Evolutionary conservation across 2,888 invertebrate species (phyloP), one percentile per base, ranked within the genome.

Genomic region (Napeogenes sylphis): DNA sequence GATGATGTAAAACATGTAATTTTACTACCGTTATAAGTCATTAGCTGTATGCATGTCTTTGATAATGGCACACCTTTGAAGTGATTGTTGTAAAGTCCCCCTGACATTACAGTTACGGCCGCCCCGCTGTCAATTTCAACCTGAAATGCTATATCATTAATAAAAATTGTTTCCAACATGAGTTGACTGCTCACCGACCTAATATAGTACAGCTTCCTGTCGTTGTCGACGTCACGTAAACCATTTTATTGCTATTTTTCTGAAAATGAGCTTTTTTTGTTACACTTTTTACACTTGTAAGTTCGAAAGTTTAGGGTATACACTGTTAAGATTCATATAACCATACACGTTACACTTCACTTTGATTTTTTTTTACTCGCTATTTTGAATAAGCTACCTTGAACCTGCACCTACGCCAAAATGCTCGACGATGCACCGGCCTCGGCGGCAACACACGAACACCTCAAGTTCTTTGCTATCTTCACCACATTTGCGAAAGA

Each of bases 401-500:
- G 21, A 21, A 21, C 21, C 2, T 2, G 45, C 45, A 2, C 1
- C 6, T 45, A 12, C 8, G 45, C 8, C 45, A 45, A 1, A 12
- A 45, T 12, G 45, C 45, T 12, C 8, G 8, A 56, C 38, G 12
- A 56, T 58, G 53, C 21, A 21, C 56, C 45, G 45, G 60, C 61
- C 42, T 59, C 55, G 55, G 66, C 67, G 8, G 59, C 67, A 2
- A 62, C 61, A 45, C 72, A 70, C 10, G 73, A 74, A 59, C 71
- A 60, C 6, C 67, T 61, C 5, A 71, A 58, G 57, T 64, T 71
- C 59, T 73, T 70, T 10, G 74, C 74, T 4, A 73, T 6, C 45
- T 73, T 70, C 21, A 72, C 67, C 3, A 70, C 74, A 58, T 70
- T 73, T 0, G 64, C 59, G 21, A 74, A 59, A 0, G 73, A 73